Evolutionary conservation across 2,797 vertebrate genomes (phyloP).

Genomic region (Smutsia temminckii): DNA sequence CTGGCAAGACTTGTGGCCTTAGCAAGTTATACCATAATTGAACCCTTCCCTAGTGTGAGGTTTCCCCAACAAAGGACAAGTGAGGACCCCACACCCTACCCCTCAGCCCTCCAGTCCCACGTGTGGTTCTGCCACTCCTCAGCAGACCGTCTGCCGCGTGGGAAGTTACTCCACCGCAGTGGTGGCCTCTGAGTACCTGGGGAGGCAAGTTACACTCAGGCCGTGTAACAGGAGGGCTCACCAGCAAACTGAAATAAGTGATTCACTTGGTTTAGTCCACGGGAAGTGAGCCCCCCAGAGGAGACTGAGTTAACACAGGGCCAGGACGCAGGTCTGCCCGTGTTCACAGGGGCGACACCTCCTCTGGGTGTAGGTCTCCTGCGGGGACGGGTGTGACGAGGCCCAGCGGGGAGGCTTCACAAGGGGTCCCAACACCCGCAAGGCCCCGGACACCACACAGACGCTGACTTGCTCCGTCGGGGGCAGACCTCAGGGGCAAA

Average conservation of each 20-base stretch:
- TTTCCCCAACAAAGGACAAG: not conserved
- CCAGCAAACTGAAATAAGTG: not conserved
- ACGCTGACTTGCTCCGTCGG: not conserved
- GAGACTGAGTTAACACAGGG: not conserved
- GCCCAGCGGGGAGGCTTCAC: not conserved
- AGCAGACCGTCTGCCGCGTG: not conserved
- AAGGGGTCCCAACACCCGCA: not conserved
- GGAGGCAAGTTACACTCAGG: not conserved
- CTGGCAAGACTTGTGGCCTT: not conserved
- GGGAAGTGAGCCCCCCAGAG: not conserved
- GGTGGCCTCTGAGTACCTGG: not conserved
- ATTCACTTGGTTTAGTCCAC: not conserved
- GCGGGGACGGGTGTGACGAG: not conserved
- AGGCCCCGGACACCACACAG: not conserved
- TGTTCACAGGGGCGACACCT: too few species aligned
- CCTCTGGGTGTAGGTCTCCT: not conserved
- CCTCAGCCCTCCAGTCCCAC: not conserved
- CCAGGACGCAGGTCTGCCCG: too few species aligned
- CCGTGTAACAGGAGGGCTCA: not conserved
- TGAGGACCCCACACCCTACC: not conserved
- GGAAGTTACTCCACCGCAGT: not conserved
- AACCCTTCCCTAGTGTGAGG: not conserved
- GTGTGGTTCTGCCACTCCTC: not conserved
- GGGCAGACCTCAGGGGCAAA: not conserved
- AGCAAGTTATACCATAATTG: not conserved